Conservation (phyloP, 2,113 vertebrate species). For the Peromyscus polionotus region DNA sequence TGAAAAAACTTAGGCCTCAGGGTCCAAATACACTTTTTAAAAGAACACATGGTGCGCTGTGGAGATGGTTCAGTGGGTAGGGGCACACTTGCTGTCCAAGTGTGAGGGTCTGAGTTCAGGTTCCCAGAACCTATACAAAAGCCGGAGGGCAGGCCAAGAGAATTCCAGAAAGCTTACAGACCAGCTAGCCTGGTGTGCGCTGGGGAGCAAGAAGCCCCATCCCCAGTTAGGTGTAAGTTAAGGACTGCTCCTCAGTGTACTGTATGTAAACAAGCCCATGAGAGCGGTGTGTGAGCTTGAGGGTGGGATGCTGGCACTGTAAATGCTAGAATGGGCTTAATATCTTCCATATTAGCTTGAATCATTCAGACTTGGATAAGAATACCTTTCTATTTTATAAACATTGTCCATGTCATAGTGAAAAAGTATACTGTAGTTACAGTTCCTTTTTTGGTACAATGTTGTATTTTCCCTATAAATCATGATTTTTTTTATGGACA, state of each 20-base stretch:
- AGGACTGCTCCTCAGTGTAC: not conserved
- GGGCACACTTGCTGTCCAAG: not conserved
- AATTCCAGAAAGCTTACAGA: not conserved
- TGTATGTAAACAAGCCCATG: not conserved
- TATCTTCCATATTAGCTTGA: not conserved
- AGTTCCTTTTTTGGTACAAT: not conserved
- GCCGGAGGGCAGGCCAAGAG: not conserved
- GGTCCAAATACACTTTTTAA: not conserved
- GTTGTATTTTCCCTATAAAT: conserved; percentile 44
- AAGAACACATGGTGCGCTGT: not conserved
- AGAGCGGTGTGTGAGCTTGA: not conserved
- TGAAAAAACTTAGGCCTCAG: not conserved
- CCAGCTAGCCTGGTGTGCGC: not conserved
- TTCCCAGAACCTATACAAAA: not conserved
- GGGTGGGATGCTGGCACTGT: not conserved
- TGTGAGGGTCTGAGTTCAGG: not conserved
- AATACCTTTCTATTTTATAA: not conserved
- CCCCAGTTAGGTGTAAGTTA: too few species aligned
- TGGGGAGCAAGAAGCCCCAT: not conserved
- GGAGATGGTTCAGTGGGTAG: not conserved
- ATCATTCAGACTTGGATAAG: not conserved
- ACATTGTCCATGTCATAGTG: not conserved
- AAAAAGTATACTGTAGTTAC: not conserved
- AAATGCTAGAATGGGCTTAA: not conserved
- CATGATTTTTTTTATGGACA: not conserved